These are phyloP conservation scores for Acanthisitta chloris DNA, from an alignment of 2,113 vertebrate species.

Conservation along the genomic window DNA sequence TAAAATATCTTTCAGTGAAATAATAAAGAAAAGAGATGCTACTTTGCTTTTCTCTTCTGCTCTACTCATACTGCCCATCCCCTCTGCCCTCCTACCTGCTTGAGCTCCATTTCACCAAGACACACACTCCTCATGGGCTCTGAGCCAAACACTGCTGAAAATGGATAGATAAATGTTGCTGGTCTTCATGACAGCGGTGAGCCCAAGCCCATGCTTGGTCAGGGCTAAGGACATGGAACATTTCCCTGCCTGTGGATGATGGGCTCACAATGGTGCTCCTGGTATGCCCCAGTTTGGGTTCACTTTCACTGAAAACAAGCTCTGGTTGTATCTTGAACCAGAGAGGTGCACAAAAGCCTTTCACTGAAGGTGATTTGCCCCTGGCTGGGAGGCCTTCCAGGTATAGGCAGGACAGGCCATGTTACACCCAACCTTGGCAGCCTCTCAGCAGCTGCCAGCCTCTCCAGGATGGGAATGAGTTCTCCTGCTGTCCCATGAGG, in stretches of 20 bases:
- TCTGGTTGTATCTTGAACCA: background rate
- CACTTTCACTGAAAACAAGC: rapidly evolving
- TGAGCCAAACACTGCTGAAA: background rate
- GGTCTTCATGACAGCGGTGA: background rate
- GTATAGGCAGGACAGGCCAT: rapidly evolving
- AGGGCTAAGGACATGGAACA: background rate
- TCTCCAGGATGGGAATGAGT: rapidly evolving
- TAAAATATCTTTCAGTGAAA: background rate
- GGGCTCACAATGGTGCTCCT: rapidly evolving
- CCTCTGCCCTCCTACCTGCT: background rate
- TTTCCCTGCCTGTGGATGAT: background rate
- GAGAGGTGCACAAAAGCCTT: background rate
- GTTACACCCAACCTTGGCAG: background rate
- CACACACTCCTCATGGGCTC: rapidly evolving
- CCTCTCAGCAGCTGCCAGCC: background rate
- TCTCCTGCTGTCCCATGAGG: background rate
- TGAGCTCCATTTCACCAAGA: background rate
- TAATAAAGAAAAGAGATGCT: background rate
- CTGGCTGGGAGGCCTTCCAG: background rate
- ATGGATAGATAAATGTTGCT: background rate
- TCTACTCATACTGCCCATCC: background rate
- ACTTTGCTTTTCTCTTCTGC: background rate
- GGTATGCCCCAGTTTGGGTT: background rate
- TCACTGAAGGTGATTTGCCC: background rate
- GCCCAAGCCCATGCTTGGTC: background rate